Percentiles rank a stretch among this genome's conserved stretches.
Evolutionary conservation across 2,113 vertebrate species (phyloP).

Genomic region (human (Homo sapiens)): DNA sequence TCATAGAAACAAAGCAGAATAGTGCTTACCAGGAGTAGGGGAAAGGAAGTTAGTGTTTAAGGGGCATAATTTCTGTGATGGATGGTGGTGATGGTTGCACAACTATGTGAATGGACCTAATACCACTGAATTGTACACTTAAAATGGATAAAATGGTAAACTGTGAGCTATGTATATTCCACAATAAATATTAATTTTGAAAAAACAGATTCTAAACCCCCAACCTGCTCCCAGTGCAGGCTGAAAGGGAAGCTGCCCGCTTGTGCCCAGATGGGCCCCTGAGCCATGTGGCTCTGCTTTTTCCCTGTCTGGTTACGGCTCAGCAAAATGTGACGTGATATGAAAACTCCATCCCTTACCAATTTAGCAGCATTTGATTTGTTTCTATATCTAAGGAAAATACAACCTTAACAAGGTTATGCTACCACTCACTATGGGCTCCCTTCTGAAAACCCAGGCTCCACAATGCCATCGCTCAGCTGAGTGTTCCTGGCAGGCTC

Average conservation of each 20-base stretch:
- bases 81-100: background rate
- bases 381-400: background rate
- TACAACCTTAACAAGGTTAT: background rate
- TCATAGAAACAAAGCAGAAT: background rate
- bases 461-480: background rate
- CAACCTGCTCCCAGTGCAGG: rapidly evolving
- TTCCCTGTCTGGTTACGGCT: background rate
- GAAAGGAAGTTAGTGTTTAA: background rate
- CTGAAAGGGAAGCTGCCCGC: rapidly evolving
- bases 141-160: background rate
- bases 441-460: background rate
- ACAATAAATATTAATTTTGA: background rate
- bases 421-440: background rate
- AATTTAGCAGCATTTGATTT: background rate
- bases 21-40: background rate
- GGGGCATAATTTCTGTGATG: background rate
- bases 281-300: background rate
- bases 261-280: no score
- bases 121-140: background rate
- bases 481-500: background rate
- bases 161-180: no score
- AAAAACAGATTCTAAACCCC: background rate
- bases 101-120: background rate
- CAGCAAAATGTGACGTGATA: background rate
- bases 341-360: background rate